phyloP scores from a whole-genome alignment of 53 echinoderm and acorn worm genomes.

The Temnopleurus reevesii region DNA sequence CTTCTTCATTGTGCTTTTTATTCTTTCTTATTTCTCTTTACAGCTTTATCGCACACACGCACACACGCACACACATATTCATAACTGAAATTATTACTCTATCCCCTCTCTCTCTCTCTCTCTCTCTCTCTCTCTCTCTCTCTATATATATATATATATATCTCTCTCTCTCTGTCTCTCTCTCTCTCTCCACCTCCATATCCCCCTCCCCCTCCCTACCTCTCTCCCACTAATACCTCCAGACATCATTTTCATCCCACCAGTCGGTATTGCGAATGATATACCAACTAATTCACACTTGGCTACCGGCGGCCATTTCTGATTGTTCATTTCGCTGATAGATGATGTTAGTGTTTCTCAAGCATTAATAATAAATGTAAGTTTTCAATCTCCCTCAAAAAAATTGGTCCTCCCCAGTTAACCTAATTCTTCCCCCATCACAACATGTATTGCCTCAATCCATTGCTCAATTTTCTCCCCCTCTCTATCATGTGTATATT shows the following conservation, averaged over 20 bases:
- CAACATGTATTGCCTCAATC: conserved; percentile 25
- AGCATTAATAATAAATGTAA: conserved; percentile 61
- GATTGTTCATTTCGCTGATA: conserved; percentile 26
- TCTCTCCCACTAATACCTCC: not conserved
- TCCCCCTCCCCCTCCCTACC: not conserved
- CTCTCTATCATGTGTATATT: not conserved
- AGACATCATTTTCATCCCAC: not conserved
- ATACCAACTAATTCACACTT: conserved; percentile 42
- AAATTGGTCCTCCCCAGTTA: not conserved
- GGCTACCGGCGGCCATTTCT: not conserved
- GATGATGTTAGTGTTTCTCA: conserved; percentile 61
- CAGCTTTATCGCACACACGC: too few species aligned
- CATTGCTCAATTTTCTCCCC: not conserved
- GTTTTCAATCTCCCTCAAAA: conserved; percentile 15
- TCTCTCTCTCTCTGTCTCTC: not conserved
- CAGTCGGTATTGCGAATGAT: not conserved
- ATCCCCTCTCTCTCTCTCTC: too few species aligned
- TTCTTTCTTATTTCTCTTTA: too few species aligned
- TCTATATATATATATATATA: too few species aligned
- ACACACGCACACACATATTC: too few species aligned
- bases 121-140: too few species aligned
- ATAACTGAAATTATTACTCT: too few species aligned
- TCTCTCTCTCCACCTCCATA: not conserved
- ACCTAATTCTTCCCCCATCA: conserved; percentile 42
- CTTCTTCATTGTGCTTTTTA: too few species aligned